phyloP scores from a whole-genome alignment of 1,140 invertebrate species.

The Hyposmocoma kahamanoa region DNA sequence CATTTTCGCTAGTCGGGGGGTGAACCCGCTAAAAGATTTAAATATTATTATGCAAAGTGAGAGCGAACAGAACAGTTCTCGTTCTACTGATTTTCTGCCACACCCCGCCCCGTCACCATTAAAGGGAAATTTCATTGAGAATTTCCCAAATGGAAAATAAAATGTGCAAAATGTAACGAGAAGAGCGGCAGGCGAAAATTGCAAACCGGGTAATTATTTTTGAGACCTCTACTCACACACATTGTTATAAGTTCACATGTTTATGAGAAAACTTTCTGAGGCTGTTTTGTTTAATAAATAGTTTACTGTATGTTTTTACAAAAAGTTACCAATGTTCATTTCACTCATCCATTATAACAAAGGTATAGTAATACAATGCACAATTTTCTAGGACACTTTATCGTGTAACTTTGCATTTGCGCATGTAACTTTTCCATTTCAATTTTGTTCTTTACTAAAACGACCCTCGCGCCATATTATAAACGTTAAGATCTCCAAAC shows the following conservation, averaged over 20 bases:
- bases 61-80: not conserved
- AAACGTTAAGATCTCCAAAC: no score
- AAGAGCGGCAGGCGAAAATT: not conserved
- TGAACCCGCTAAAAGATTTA: conserved; percentile 12
- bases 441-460: no score
- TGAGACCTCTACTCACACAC: not conserved
- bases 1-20: conserved; percentile 1
- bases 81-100: not conserved
- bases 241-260: not conserved
- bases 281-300: no score
- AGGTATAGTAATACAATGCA: no score
- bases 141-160: not conserved
- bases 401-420: no score
- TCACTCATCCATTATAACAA: no score
- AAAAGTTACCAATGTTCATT: no score
- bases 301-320: no score
- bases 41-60: conserved; percentile 1
- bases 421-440: no score
- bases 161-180: not conserved
- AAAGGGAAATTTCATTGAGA: not conserved
- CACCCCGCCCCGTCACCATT: not conserved
- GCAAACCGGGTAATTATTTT: not conserved
- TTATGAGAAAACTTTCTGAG: no score
- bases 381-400: no score
- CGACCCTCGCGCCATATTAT: no score